Conservation (phyloP, 2,113 vertebrate species). For the Colistium nudipinnis region DNA sequence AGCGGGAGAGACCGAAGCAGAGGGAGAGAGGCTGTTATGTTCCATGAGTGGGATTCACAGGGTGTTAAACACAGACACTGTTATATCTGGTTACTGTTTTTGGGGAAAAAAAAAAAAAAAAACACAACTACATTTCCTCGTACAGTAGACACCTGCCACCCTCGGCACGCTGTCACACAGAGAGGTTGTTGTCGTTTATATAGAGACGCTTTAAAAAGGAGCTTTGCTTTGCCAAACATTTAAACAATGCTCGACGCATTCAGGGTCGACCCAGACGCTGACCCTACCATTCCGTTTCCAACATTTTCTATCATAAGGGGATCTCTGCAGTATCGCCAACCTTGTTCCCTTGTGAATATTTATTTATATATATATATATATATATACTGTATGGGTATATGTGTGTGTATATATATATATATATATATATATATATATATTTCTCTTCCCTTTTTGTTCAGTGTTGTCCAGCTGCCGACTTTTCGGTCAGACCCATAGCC, state of each 20-base stretch:
- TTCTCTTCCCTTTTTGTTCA: background rate
- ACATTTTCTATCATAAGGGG: background rate
- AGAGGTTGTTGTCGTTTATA: background rate
- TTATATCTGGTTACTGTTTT: conserved; percentile 69
- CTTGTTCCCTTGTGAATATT: no score
- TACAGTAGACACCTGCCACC: conserved; percentile 64
- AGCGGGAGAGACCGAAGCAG: conserved; percentile 66
- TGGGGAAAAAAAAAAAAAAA: conserved; percentile 48
- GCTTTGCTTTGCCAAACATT: background rate
- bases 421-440: no score
- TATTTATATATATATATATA: no score
- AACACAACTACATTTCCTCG: conserved; percentile 50
- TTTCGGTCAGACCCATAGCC: background rate
- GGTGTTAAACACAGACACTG: conserved; percentile 73
- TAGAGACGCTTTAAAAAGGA: background rate
- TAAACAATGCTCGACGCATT: background rate
- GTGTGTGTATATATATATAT: no score
- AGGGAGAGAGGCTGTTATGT: conserved; percentile 73
- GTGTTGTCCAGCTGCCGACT: background rate
- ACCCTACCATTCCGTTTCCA: background rate
- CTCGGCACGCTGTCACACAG: conserved; percentile 32
- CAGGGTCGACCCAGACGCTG: background rate
- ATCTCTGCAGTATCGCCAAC: background rate
- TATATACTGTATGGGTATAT: no score
- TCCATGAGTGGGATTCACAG: conserved; percentile 72